Evolutionary conservation across 2,113 vertebrate genomes (phyloP).

Genomic region (Corapipo altera): DNA sequence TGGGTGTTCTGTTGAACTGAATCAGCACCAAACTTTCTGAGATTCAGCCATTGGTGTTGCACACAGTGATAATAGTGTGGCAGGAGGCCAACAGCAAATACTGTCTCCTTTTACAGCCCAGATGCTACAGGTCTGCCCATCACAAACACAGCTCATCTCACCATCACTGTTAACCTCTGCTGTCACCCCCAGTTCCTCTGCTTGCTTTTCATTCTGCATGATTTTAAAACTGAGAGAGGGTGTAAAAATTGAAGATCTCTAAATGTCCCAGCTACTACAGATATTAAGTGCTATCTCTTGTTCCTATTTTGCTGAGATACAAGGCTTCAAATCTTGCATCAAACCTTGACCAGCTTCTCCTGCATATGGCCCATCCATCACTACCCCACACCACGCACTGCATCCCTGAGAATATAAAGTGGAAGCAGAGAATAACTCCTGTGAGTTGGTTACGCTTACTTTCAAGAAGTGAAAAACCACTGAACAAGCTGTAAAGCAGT

Average conservation of each 20-base stretch:
- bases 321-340: neutral
- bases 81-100: conserved; percentile 5
- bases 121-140: conserved; percentile 10
- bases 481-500: neutral
- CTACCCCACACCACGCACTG: neutral
- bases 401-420: neutral
- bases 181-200: neutral
- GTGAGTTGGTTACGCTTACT: neutral
- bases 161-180: neutral
- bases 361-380: neutral
- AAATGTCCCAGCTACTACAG: neutral
- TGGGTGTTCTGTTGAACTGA: conserved; percentile 7
- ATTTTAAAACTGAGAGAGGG: neutral
- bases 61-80: neutral
- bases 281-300: neutral
- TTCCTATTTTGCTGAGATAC: neutral
- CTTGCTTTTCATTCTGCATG: neutral
- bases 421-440: neutral
- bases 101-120: neutral
- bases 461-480: conserved; percentile 31
- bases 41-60: neutral
- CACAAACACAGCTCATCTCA: neutral
- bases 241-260: neutral
- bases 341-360: neutral
- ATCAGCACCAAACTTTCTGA: neutral